These are phyloP conservation scores for Sisyra terminalis DNA, from an alignment of 2,888 invertebrate species.

Conservation along the genomic window DNA sequence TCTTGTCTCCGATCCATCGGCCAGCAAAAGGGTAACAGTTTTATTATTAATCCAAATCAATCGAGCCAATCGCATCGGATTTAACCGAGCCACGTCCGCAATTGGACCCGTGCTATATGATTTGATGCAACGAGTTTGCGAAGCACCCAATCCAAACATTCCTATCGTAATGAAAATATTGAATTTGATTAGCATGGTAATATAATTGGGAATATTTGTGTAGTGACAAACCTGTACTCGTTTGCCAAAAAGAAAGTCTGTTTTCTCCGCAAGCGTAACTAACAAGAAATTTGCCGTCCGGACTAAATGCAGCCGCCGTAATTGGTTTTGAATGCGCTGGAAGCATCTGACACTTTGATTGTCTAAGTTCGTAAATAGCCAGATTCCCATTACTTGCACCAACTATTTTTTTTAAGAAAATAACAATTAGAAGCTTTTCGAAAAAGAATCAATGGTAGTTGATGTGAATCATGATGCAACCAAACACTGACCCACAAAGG, in stretches of 20 bases:
- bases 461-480: constrained; percentile 13
- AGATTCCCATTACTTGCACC: constrained; percentile 87
- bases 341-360: constrained; percentile 87
- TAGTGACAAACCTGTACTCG: constrained; percentile 50
- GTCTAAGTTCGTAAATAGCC: constrained; percentile 89
- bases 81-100: constrained; percentile 70
- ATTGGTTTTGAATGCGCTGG: constrained; percentile 81
- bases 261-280: constrained; percentile 92
- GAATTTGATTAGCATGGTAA: background rate
- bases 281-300: constrained; percentile 92
- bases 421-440: background rate
- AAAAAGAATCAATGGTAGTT: background rate
- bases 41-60: constrained; percentile 92
- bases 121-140: constrained; percentile 91
- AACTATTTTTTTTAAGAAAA: too few species aligned
- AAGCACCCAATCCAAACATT: constrained; percentile 94
- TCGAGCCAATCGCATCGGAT: constrained; percentile 79
- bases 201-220: background rate
- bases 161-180: constrained; percentile 29
- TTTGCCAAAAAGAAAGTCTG: constrained; percentile 96
- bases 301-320: constrained; percentile 88
- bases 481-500: background rate
- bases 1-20: constrained; percentile 86
- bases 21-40: constrained; percentile 83
- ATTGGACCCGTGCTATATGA: constrained; percentile 88